These are phyloP conservation scores for Drosophila nikananu DNA, from an alignment of 1,140 invertebrate genomes.

Conservation along the genomic window DNA sequence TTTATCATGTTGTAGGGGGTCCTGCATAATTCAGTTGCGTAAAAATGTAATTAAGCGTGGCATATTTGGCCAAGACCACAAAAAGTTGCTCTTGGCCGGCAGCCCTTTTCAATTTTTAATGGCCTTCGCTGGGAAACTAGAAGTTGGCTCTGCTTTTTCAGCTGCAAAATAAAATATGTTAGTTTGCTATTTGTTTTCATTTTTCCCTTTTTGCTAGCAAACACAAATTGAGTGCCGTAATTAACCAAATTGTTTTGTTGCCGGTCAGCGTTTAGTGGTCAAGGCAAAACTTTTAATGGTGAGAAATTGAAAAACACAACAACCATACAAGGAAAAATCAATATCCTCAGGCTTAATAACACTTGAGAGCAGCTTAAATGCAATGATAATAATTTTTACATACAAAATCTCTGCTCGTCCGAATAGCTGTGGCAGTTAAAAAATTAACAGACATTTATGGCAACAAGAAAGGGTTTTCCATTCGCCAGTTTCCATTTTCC, in stretches of 20 bases:
- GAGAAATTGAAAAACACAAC: constrained; percentile 7
- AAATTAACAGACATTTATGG: constrained; percentile 73
- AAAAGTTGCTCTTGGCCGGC: constrained; percentile 41
- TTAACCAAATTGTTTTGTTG: constrained; percentile 74
- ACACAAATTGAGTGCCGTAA: constrained; percentile 61
- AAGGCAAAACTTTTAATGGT: constrained; percentile 33
- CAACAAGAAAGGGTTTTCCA: constrained; percentile 48
- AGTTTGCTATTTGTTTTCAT: constrained; percentile 8
- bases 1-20: constrained; percentile 73
- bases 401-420: constrained; percentile 21
- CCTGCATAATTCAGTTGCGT: constrained; percentile 77
- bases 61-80: constrained; percentile 47
- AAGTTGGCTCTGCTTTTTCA: constrained; percentile 13
- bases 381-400: constrained; percentile 45
- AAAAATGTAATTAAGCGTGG: constrained; percentile 80
- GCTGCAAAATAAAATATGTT: constrained; percentile 20
- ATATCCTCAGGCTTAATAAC: constrained; percentile 35
- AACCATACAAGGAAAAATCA: constrained; percentile 1
- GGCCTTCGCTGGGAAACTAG: constrained; percentile 40
- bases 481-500: constrained; percentile 52
- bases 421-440: constrained; percentile 46
- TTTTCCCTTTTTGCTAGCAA: constrained; percentile 37
- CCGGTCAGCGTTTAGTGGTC: constrained; percentile 28
- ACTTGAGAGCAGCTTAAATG: constrained; percentile 52
- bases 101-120: constrained; percentile 73